Evolutionary conservation across 92 coral and sea anemone genomes (phyloP).

Genomic region (Paramuricea clavata): DNA sequence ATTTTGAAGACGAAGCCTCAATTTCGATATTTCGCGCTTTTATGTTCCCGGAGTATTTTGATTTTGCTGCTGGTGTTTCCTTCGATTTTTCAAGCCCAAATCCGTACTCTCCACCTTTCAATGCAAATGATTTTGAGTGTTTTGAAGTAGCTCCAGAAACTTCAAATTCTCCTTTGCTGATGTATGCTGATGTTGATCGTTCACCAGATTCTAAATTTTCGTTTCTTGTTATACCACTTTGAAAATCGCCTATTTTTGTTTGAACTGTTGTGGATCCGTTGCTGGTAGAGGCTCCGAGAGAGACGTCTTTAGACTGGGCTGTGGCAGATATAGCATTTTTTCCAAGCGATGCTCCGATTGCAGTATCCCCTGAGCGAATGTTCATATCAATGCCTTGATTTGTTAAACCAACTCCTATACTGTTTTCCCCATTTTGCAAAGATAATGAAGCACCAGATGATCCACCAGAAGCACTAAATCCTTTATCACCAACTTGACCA

Average conservation of each 20-base stretch:
- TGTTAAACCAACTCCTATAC: conserved; percentile 56
- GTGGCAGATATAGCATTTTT: conserved; percentile 60
- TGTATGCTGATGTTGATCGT: conserved; percentile 14
- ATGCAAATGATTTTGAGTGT: neutral
- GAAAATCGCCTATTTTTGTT: conserved; percentile 47
- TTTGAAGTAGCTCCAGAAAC: conserved; percentile 55
- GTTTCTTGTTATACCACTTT: conserved; percentile 33
- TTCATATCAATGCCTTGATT: conserved; percentile 45
- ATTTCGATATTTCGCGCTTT: neutral
- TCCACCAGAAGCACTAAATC: conserved; percentile 62
- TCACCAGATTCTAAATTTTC: conserved; percentile 40
- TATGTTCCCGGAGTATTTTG: neutral
- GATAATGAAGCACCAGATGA: conserved; percentile 63
- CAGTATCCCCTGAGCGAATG: conserved; percentile 41
- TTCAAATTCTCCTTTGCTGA: conserved; percentile 21
- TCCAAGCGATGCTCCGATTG: conserved; percentile 65
- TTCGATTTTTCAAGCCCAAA: conserved; percentile 18
- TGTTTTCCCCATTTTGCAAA: conserved; percentile 62
- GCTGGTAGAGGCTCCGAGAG: conserved; percentile 46
- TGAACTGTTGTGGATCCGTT: conserved; percentile 57
- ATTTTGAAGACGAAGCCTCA: conserved; percentile 1
- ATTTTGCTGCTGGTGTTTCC: conserved; percentile 6
- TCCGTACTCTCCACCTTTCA: conserved; percentile 52
- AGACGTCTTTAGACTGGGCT: conserved; percentile 54
- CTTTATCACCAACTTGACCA: conserved; percentile 65